Conservation (phyloP, 2,113 vertebrate species). For the Athene noctua region DNA sequence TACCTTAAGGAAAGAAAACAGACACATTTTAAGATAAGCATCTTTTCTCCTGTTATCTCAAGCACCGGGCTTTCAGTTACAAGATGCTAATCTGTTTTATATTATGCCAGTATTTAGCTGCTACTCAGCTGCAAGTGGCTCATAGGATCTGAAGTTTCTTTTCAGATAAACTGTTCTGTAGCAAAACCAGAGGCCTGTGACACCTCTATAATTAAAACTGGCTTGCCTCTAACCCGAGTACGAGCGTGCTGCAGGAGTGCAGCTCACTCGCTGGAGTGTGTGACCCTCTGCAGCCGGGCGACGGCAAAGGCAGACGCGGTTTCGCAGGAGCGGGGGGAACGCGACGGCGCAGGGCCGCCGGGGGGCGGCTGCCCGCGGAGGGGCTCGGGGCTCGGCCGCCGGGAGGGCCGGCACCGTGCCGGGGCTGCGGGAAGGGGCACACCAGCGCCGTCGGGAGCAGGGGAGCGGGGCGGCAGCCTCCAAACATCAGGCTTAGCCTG, state of each 20-base stretch:
- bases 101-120: neutral
- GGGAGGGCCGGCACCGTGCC: too few species aligned
- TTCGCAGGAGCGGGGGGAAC: too few species aligned
- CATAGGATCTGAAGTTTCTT: neutral
- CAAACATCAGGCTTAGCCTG: rapidly evolving
- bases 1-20: neutral
- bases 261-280: too few species aligned
- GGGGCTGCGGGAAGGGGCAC: neutral
- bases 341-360: neutral
- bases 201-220: neutral
- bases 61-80: neutral
- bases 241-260: rapidly evolving
- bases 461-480: neutral
- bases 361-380: too few species aligned
- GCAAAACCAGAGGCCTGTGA: neutral
- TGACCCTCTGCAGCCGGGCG: neutral
- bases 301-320: neutral
- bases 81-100: neutral
- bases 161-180: neutral
- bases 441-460: rapidly evolving
- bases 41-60: neutral
- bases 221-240: neutral
- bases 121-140: neutral
- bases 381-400: too few species aligned
- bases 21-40: neutral